Base-by-base conservation (phyloP, 2,113 vertebrate genomes). In the Phalacrocorax carbo region DNA sequence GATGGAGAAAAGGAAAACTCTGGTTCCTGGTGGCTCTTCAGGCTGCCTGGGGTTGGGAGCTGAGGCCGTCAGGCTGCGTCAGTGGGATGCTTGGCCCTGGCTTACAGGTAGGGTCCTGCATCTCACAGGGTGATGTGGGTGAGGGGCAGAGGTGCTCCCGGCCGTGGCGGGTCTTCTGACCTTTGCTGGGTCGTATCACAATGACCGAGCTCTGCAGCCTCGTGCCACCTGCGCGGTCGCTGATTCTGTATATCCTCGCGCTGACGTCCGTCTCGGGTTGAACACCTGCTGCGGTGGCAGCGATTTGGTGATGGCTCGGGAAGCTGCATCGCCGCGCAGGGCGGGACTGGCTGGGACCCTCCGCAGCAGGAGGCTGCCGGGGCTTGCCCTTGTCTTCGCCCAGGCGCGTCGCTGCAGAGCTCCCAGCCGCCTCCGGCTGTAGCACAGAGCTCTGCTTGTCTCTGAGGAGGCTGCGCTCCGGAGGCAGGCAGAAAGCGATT, bases 321-420 rank as follows among this genome's bases (percentile, higher is more conserved):
- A 46, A 42, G 57, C 2, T 11, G n/a, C 65, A 15, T 58, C 60
- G 9, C 15, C 25, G 34, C 29, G 13, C 4, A 2, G 60, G 40
- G 10, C 11, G 52, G 48, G 77, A 36, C 57, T 10, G 38, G 10
- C 46, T 42, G 75, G 13, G 49, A 38, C 48, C 23, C 32, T 38
- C 51, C 1, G 0, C 38, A 12, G n/a, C 46, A 7, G 20, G 19
- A 20, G 13, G 13, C 81, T 64, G 82, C 7, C 1, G 1, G 16
- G 10, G 66, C 42, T 48, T 84, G 78, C 12, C 73, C 61, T 42
- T 26, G 40, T 55, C 40, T 48, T 76, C 1, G 1, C 68, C 15
- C 26, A 5, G 70, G 15, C 10, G 0, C 5, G 46, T 48, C 5
- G 5, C 20, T 7, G 26, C 40, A 34, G 26, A 73, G 48, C 65